Evolutionary conservation across 2,113 vertebrate genomes (phyloP).

Genomic region (Microtus oregoni): DNA sequence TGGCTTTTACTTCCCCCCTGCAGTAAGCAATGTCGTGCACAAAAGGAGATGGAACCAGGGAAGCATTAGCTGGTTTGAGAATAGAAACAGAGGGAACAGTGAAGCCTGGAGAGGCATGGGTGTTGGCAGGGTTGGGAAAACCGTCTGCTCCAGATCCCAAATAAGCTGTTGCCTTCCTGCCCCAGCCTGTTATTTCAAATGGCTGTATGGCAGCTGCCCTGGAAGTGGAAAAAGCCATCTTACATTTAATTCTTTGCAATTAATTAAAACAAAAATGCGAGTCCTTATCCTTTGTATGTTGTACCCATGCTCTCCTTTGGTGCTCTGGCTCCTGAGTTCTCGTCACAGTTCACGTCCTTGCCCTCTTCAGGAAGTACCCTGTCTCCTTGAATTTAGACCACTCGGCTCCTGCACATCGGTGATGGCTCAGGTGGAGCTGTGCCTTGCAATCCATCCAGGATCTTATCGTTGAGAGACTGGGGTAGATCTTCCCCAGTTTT

Average conservation of each 20-base stretch:
- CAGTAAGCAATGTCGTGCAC: constrained; percentile 37
- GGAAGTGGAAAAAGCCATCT: neutral
- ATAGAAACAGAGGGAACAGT: constrained; percentile 52
- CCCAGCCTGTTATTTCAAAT: constrained; percentile 36
- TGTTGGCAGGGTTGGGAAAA: constrained; percentile 27
- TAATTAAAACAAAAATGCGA: neutral
- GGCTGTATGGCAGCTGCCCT: neutral
- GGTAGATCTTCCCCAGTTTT: neutral
- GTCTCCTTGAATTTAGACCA: constrained; percentile 24
- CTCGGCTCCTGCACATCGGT: neutral
- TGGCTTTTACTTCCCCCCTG: constrained; percentile 50
- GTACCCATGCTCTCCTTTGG: neutral
- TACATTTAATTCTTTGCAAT: neutral
- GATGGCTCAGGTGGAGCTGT: neutral
- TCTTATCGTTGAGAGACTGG: constrained; percentile 26
- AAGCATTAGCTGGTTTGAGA: constrained; percentile 48
- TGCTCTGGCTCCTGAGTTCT: neutral
- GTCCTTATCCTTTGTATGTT: neutral
- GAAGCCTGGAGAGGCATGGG: constrained; percentile 29
- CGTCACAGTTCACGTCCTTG: neutral
- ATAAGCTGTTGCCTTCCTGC: constrained; percentile 13
- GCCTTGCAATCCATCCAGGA: neutral
- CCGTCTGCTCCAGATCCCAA: constrained; percentile 22
- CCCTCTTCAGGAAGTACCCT: neutral
- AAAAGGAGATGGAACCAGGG: constrained; percentile 45